These are phyloP conservation scores for Aradophagus sp. DNA, from an alignment of 1,140 invertebrate species.

Conservation along the genomic window DNA sequence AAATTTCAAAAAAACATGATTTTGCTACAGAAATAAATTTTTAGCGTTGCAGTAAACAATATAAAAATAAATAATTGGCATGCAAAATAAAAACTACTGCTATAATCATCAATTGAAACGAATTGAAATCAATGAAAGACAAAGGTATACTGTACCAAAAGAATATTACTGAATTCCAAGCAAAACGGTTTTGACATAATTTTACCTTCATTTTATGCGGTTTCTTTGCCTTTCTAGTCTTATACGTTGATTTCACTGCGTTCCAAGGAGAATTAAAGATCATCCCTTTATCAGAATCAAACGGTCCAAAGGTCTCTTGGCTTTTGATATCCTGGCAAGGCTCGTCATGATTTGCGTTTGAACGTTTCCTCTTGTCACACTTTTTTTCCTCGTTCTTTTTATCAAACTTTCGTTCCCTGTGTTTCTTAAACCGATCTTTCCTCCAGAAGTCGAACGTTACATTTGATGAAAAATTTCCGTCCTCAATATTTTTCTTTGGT, in stretches of 20 bases:
- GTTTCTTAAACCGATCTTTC: constrained; percentile 26
- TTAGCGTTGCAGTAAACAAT: no score
- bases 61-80: no score
- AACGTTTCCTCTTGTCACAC: constrained; percentile 12
- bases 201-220: constrained; percentile 42
- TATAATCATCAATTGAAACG: no score
- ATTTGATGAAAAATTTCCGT: constrained; percentile 23
- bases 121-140: no score
- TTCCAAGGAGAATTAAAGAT: constrained; percentile 30
- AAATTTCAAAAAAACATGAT: no score
- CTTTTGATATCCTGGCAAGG: constrained; percentile 11
- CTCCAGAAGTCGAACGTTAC: constrained; percentile 30
- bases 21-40: no score
- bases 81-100: no score
- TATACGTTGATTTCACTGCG: constrained; percentile 31
- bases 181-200: constrained; percentile 5
- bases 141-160: no score
- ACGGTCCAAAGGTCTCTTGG: constrained; percentile 6
- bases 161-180: no score
- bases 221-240: constrained; percentile 32
- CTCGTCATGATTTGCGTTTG: constrained; percentile 17
- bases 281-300: constrained; percentile 5
- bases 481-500: constrained; percentile 25
- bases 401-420: constrained; percentile 20
- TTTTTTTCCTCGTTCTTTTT: constrained; percentile 20